A percentile compares a stretch with the other conserved stretches of the same genome.
Evolutionary conservation across 35 echinoderm and acorn worm species (phyloP).

Genomic region (Lytechinus pictus): DNA sequence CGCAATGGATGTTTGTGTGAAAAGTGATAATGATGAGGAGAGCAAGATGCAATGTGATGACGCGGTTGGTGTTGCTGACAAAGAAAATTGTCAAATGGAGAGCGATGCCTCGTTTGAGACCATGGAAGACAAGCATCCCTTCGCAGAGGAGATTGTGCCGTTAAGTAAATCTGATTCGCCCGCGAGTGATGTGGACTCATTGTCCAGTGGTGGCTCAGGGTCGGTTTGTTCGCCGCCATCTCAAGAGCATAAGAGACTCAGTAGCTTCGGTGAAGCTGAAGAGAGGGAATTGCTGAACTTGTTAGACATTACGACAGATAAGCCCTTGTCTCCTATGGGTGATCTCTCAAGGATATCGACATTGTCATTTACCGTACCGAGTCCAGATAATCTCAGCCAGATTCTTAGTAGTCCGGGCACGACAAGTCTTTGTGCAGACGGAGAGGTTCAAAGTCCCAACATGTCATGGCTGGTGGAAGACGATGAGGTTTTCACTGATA

Average conservation of each 20-base stretch:
- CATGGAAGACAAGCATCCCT: background rate
- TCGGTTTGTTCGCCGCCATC: conserved; percentile 76
- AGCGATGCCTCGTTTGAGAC: background rate
- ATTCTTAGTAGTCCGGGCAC: conserved; percentile 53
- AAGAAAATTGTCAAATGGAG: background rate
- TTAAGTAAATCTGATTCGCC: conserved; percentile 69
- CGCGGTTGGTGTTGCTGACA: background rate
- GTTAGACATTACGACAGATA: conserved; percentile 68
- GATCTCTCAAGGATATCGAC: conserved; percentile 36
- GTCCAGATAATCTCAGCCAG: conserved; percentile 80
- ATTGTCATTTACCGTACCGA: conserved; percentile 66
- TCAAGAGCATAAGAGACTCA: conserved; percentile 1
- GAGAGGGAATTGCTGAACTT: conserved; percentile 67
- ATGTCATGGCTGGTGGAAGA: conserved; percentile 48
- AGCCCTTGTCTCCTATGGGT: conserved; percentile 8
- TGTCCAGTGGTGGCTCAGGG: conserved; percentile 59
- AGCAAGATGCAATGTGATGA: background rate
- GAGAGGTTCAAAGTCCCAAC: conserved; percentile 60
- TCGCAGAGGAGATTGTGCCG: background rate
- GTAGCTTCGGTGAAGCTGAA: conserved; percentile 55
- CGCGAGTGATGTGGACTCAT: conserved; percentile 83
- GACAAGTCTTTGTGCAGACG: conserved; percentile 56
- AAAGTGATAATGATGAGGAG: background rate
- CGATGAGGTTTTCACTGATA: conserved; percentile 27
- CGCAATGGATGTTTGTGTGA: background rate